Base-by-base conservation (phyloP, 1,140 invertebrate species). In the Pseudomyrmex flavicornis region DNA sequence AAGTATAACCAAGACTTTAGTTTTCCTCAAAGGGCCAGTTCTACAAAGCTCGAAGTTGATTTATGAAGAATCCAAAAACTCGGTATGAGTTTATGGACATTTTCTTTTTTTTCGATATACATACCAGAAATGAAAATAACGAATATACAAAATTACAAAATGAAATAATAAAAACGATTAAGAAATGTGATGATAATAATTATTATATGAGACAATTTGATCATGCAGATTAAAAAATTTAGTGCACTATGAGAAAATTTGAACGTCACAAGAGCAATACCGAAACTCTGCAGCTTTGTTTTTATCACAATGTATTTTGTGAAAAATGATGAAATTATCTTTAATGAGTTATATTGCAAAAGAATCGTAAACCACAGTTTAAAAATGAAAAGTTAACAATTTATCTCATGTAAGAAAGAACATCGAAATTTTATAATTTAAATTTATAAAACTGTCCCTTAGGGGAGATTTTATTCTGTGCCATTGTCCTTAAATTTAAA, bases 371-470 rank as follows among this genome's bases (percentile, higher is more conserved):
- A 85, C 5, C 35, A 88, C 52, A 59, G 56, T 8, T 83, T 35
- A 7, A 35, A 56, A 92, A 91, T 65, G 82, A 75, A 89, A 88
- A 88, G 80, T 85, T 44, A 86, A 86, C 44, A 86, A 66, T 62
- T 72, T 58, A 61, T 56, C 17, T 76, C n/a, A 44, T 54, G 35
- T 85, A 73, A 35, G 68, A 22, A 35, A 84, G n/a, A 82, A 70
- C 50, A n/a, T 59, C 74, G 68, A 85, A 79, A 52, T 73, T 74
- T 62, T 50, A 22, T 48, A 26, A 52, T 83, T 59, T 68, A 66
- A 65, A 91, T 93, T 93, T 90, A 93, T 93, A 93, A 93, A 93
- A 93, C 92, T 93, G 92, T 93, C 92, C 91, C 92, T 93, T 93
- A 91, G 91, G 91, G 91, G n/a, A n/a, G n/a, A n/a, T n/a, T n/a